Conservation (phyloP, 64 coral and sea anemone species). For the Montipora cactus region DNA sequence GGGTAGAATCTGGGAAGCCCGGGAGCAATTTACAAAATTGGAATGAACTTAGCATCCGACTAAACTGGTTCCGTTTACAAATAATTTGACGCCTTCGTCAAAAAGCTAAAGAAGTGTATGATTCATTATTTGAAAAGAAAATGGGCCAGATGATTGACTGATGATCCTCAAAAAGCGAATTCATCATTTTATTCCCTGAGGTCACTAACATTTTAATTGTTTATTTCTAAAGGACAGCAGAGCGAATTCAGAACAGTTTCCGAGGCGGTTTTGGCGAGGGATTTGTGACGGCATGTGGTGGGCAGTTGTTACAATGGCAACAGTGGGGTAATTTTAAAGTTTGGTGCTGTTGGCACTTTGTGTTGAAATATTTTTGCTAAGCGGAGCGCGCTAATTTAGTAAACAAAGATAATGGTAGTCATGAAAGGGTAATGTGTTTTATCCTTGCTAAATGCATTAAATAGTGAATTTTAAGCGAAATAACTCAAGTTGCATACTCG, state of each 20-base stretch:
- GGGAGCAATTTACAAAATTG: too few species aligned
- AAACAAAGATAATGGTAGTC: too few species aligned
- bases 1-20: too few species aligned
- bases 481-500: too few species aligned
- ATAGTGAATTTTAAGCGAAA: too few species aligned
- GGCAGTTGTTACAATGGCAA: conserved; percentile 73
- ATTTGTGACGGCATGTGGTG: conserved; percentile 67
- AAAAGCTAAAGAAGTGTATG: neutral
- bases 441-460: too few species aligned
- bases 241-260: conserved; percentile 31
- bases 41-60: too few species aligned
- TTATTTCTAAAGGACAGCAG: neutral
- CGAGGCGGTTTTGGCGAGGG: conserved; percentile 42
- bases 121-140: neutral
- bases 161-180: neutral
- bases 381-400: too few species aligned
- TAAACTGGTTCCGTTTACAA: neutral
- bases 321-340: conserved; percentile 50
- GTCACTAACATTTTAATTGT: neutral
- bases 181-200: neutral
- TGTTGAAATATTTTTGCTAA: neutral
- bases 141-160: too few species aligned
- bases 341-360: neutral
- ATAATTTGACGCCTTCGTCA: neutral
- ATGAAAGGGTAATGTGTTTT: too few species aligned